Percentiles rank a stretch among this genome's conserved stretches.
phyloP scores from a whole-genome alignment of 2,888 invertebrate genomes.

The Incurvaria masculella region DNA sequence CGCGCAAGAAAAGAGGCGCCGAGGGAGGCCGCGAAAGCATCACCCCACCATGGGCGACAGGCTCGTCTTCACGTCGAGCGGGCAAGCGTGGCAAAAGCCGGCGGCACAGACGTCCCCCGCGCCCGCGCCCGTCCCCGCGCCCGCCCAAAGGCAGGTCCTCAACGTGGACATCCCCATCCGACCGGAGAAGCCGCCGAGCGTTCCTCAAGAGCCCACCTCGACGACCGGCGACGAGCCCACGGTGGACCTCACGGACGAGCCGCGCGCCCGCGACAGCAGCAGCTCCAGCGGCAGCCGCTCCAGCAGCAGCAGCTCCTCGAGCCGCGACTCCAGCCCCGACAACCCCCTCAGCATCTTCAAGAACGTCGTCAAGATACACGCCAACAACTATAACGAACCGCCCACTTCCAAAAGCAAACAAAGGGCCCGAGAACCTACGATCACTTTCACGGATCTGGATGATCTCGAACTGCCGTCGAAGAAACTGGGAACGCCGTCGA shows the following conservation, averaged over 20 bases:
- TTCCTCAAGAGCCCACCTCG: not conserved
- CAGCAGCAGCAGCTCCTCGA: conserved; percentile 15
- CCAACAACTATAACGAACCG: conserved; percentile 20
- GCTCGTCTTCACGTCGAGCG: no score
- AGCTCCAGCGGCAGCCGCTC: conserved; percentile 19
- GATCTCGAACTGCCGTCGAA: no score
- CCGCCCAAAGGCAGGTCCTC: not conserved
- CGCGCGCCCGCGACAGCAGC: conserved; percentile 2
- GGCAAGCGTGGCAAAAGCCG: no score
- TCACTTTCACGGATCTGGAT: no score
- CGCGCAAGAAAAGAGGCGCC: no score
- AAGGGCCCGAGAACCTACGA: no score
- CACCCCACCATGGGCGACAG: no score
- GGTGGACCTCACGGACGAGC: not conserved
- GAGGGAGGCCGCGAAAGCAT: no score
- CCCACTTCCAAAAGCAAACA: no score
- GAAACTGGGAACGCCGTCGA: no score
- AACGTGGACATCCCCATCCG: not conserved
- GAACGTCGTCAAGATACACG: conserved; percentile 37
- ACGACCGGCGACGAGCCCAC: not conserved
- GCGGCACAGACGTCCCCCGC: not conserved
- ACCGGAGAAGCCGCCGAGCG: not conserved
- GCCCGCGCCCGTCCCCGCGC: not conserved
- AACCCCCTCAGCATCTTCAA: conserved; percentile 31
- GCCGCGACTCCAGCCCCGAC: conserved; percentile 18